phyloP scores from a whole-genome alignment of 2,888 invertebrate genomes.

The Cheilosia variabilis region DNA sequence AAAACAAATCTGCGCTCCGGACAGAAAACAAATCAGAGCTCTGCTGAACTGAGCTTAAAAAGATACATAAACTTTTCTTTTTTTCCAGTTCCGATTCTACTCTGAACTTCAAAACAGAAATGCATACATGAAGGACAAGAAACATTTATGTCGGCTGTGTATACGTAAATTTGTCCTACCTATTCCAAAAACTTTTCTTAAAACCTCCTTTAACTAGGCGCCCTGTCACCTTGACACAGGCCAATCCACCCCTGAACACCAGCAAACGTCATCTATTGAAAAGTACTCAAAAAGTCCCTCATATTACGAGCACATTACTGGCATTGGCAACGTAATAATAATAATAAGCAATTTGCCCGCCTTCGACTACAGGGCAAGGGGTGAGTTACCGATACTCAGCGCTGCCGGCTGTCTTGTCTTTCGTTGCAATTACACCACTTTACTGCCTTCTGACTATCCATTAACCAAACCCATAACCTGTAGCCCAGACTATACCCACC shows the following conservation, averaged over 20 bases:
- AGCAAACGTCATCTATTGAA: background rate
- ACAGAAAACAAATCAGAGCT: too few relatives aligned
- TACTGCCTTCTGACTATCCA: conserved; percentile 58
- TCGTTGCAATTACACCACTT: conserved; percentile 63
- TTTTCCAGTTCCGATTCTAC: too few relatives aligned
- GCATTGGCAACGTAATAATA: conserved; percentile 69
- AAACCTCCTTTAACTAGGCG: background rate
- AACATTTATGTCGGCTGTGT: too few relatives aligned
- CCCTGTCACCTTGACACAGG: background rate
- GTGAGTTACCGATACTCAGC: conserved; percentile 32
- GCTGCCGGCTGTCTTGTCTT: conserved; percentile 66
- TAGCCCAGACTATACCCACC: conserved; percentile 39
- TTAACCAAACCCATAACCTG: conserved; percentile 71
- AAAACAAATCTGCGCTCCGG: too few relatives aligned
- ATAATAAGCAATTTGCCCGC: conserved; percentile 74
- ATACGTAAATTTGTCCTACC: too few relatives aligned
- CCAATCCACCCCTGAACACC: conserved; percentile 20
- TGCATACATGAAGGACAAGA: too few relatives aligned
- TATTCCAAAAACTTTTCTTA: too few relatives aligned
- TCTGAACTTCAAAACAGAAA: too few relatives aligned
- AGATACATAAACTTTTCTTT: too few relatives aligned
- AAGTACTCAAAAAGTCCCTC: conserved; percentile 23
- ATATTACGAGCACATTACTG: conserved; percentile 64
- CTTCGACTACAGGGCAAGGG: conserved; percentile 35
- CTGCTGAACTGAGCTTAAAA: too few relatives aligned